Conservation (phyloP, 2,888 invertebrate genomes). For the Congeria kusceri region DNA sequence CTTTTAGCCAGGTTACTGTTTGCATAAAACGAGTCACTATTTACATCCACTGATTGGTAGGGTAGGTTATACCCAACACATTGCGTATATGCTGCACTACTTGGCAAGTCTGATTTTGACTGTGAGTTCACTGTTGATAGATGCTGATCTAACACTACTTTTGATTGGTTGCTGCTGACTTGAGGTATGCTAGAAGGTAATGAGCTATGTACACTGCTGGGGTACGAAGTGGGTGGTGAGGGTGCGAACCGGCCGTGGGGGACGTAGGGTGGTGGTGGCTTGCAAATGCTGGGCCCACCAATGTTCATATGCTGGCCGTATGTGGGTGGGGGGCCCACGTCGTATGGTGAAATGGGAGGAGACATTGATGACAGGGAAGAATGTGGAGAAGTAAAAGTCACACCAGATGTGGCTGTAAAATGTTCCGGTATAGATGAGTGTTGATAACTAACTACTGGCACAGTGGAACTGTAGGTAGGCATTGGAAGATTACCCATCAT, state of each 20-base stretch:
- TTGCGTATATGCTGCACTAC: neutral
- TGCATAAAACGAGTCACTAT: slow-evolving; percentile 34
- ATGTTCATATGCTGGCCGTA: slow-evolving; percentile 87
- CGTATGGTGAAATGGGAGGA: slow-evolving; percentile 91
- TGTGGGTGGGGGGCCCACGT: slow-evolving; percentile 87
- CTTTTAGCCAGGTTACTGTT: slow-evolving; percentile 47
- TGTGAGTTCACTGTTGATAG: slow-evolving; percentile 19
- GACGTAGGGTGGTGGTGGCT: slow-evolving; percentile 51
- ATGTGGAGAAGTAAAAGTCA: slow-evolving; percentile 60
- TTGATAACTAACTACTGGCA: slow-evolving; percentile 21
- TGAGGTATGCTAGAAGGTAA: slow-evolving; percentile 42
- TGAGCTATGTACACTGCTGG: slow-evolving; percentile 42
- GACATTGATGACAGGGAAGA: slow-evolving; percentile 89
- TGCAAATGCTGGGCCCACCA: slow-evolving; percentile 42
- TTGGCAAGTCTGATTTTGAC: slow-evolving; percentile 33
- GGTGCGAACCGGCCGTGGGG: slow-evolving; percentile 45
- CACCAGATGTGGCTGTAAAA: too few relatives aligned
- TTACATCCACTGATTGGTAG: slow-evolving; percentile 18
- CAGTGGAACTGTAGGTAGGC: slow-evolving; percentile 21
- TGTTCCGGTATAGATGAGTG: too few relatives aligned
- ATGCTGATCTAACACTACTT: slow-evolving; percentile 45
- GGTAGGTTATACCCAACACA: neutral
- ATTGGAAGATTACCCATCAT: slow-evolving; percentile 16
- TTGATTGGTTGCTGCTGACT: slow-evolving; percentile 65
- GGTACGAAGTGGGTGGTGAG: slow-evolving; percentile 15